Percentiles rank a stretch among this genome's conserved stretches.
These are phyloP conservation scores for Scophthalmus maximus DNA, from an alignment of 2,113 vertebrate species.

Conservation along the genomic window DNA sequence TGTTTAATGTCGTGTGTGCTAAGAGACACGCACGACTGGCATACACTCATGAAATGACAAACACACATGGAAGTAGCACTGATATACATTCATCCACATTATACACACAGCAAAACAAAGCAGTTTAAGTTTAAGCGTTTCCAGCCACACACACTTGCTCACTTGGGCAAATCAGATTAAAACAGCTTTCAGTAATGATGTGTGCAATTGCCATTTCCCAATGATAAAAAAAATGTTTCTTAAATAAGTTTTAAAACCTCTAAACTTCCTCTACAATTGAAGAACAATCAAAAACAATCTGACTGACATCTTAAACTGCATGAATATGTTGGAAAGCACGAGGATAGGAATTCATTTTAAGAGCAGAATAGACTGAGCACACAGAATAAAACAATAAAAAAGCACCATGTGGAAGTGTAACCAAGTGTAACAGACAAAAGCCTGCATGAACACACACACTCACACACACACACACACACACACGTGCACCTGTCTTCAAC, in stretches of 20 bases:
- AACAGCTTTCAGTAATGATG: not conserved
- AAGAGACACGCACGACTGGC: too few species aligned
- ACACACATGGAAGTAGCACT: too few species aligned
- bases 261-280: too few species aligned
- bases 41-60: too few species aligned
- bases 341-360: not conserved
- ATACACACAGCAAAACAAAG: too few species aligned
- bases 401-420: not conserved
- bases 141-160: too few species aligned
- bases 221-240: too few species aligned
- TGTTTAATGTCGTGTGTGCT: slow-evolving; percentile 6
- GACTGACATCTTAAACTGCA: not conserved
- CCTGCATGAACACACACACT: not conserved
- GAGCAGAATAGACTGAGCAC: not conserved
- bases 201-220: too few species aligned
- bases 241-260: not conserved
- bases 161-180: not conserved
- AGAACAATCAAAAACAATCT: not conserved
- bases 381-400: not conserved
- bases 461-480: slow-evolving; percentile 1
- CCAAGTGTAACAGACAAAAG: slow-evolving; percentile 13
- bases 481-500: slow-evolving; percentile 56
- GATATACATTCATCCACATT: not conserved
- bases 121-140: too few species aligned
- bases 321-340: slow-evolving; percentile 11